A percentile compares a stretch with the other conserved stretches of the same genome.
phyloP scores from a whole-genome alignment of 2,888 invertebrate species.

The Diarsia brunnea region DNA sequence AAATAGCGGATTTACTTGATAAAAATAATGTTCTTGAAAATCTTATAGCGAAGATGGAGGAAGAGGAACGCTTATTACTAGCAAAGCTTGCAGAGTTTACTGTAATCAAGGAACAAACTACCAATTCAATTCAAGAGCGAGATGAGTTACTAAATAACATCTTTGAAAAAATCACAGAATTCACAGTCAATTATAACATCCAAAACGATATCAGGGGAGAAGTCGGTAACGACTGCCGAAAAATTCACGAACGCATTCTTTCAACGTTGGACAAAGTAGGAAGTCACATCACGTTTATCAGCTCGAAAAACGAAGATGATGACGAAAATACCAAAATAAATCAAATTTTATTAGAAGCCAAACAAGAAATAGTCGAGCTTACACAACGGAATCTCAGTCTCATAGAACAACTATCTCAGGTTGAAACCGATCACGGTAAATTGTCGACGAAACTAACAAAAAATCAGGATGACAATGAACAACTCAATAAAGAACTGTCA shows the following conservation, averaged over 20 bases:
- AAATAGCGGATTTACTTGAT: slow-evolving; percentile 56
- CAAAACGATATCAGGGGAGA: slow-evolving; percentile 60
- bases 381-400: slow-evolving; percentile 71
- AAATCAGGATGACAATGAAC: slow-evolving; percentile 69
- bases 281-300: slow-evolving; percentile 66
- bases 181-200: slow-evolving; percentile 68
- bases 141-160: slow-evolving; percentile 71
- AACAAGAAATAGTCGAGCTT: slow-evolving; percentile 71
- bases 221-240: slow-evolving; percentile 49
- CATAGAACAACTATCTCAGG: slow-evolving; percentile 64
- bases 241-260: slow-evolving; percentile 70
- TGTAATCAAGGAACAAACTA: slow-evolving; percentile 52
- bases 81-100: slow-evolving; percentile 64
- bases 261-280: slow-evolving; percentile 74
- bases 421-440: slow-evolving; percentile 67
- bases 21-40: slow-evolving; percentile 61
- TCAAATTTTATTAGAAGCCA: slow-evolving; percentile 66
- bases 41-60: slow-evolving; percentile 50
- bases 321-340: slow-evolving; percentile 56
- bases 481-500: slow-evolving; percentile 70
- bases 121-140: slow-evolving; percentile 58
- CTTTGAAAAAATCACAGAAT: slow-evolving; percentile 64
- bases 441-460: slow-evolving; percentile 68
- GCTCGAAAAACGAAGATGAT: slow-evolving; percentile 59
- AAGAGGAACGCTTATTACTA: slow-evolving; percentile 63